Evolutionary conservation across 2,888 invertebrate genomes (phyloP).

Genomic region (Urechis unicinctus): DNA sequence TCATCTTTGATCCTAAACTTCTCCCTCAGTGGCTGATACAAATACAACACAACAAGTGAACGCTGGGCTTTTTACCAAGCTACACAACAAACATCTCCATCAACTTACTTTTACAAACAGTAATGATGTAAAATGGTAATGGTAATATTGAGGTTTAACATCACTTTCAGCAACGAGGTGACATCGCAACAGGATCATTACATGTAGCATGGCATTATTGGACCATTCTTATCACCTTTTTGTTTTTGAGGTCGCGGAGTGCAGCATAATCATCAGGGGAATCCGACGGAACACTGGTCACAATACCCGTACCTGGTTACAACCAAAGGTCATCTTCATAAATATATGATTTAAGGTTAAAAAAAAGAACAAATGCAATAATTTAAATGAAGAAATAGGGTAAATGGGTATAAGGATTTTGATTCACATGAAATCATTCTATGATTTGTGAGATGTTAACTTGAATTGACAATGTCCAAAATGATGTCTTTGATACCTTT

Average conservation of each 20-base stretch:
- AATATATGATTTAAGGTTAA: no score
- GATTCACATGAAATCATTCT: not conserved
- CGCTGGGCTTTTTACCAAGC: no score
- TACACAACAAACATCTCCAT: no score
- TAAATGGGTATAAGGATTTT: not conserved
- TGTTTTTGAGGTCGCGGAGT: conserved; percentile 87
- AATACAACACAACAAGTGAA: not conserved
- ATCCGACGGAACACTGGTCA: conserved; percentile 96
- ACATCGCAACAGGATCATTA: no score
- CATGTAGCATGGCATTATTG: not conserved
- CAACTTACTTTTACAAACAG: not conserved
- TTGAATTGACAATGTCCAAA: not conserved
- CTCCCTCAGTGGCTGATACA: conserved; percentile 68
- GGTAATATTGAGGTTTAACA: no score
- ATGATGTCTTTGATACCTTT: conserved; percentile 59
- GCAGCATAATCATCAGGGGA: conserved; percentile 98
- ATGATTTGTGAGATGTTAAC: not conserved
- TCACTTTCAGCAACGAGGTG: no score
- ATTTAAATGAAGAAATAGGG: not conserved
- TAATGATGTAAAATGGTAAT: not conserved
- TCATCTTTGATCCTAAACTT: conserved; percentile 83
- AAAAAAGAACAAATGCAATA: not conserved
- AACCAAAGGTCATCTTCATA: not conserved
- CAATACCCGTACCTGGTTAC: conserved; percentile 76
- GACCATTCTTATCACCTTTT: no score